These are phyloP conservation scores for Dendronephthya gigantea DNA, from an alignment of 64 coral and sea anemone species.

Conservation along the genomic window DNA sequence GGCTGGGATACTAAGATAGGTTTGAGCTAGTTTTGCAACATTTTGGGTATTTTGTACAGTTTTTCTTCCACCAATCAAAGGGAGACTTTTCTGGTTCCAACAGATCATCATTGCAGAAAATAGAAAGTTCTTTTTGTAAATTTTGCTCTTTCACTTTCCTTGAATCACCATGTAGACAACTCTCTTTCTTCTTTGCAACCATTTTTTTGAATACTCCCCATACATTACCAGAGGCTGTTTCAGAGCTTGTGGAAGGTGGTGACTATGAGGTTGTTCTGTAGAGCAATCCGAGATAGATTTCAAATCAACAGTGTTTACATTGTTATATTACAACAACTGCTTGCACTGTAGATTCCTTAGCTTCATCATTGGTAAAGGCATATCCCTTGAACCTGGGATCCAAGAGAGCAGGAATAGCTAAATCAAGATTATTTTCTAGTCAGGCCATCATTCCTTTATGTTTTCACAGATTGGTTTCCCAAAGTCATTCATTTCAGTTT, in stretches of 20 bases:
- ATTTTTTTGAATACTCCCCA: constrained; percentile 1
- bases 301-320: neutral
- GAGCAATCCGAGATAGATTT: neutral
- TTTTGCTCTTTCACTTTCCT: neutral
- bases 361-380: neutral
- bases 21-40: constrained; percentile 1
- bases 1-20: neutral
- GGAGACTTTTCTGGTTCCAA: neutral
- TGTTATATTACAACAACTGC: constrained; percentile 1
- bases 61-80: neutral
- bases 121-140: constrained; percentile 11
- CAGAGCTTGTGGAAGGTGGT: neutral
- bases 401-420: neutral
- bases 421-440: constrained; percentile 14
- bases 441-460: neutral
- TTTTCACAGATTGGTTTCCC: neutral
- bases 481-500: neutral
- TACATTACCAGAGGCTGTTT: neutral
- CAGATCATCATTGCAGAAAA: constrained; percentile 1
- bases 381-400: neutral
- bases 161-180: neutral
- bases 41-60: neutral
- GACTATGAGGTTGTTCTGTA: neutral
- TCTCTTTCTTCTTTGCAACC: constrained; percentile 10
- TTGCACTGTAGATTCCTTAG: constrained; percentile 3